Percentiles rank a stretch among this genome's conserved stretches.
phyloP scores from a whole-genome alignment of 2,797 vertebrate species.

The Sarcoramphus papa region DNA sequence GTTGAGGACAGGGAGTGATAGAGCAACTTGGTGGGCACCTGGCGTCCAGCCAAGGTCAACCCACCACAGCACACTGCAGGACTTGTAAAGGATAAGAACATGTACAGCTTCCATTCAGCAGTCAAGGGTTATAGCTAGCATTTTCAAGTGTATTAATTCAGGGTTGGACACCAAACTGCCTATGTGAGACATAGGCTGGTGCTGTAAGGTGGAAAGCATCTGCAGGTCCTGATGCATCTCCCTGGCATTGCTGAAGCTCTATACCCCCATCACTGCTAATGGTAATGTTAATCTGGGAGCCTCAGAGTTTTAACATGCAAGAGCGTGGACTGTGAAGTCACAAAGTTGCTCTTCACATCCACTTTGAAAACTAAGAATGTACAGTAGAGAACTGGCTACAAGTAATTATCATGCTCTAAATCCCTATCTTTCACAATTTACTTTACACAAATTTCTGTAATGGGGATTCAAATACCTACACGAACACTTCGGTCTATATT shows the following conservation, averaged over 20 bases:
- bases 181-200: not conserved
- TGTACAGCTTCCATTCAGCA: not conserved
- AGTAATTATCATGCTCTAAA: not conserved
- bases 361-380: not conserved
- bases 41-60: not conserved
- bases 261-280: not conserved
- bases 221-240: not conserved
- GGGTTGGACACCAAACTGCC: not conserved
- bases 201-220: not conserved
- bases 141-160: not conserved
- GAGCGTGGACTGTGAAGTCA: not conserved
- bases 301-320: not conserved
- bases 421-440: not conserved
- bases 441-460: not conserved
- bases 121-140: not conserved
- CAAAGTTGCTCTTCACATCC: not conserved
- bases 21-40: not conserved
- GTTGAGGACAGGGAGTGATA: not conserved
- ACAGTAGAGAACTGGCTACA: not conserved
- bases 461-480: not conserved
- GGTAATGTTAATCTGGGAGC: not conserved
- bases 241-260: not conserved
- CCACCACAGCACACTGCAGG: not conserved
- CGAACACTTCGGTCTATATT: accelerated
- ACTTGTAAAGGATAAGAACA: not conserved